phyloP scores from a whole-genome alignment of 2,113 vertebrate species.

The Daboia siamensis region DNA sequence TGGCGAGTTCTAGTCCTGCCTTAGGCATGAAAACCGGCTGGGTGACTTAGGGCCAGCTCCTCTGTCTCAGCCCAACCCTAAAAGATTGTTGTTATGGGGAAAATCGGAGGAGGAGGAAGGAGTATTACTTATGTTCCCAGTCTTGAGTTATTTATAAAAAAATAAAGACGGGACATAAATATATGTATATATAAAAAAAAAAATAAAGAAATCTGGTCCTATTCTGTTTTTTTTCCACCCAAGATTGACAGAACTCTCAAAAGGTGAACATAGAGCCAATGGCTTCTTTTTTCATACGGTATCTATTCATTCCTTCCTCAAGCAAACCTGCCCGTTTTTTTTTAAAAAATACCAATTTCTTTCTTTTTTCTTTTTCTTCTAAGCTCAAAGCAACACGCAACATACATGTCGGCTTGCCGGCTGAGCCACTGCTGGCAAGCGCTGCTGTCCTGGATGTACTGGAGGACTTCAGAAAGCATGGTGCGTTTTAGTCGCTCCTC shows the following conservation, averaged over 20 bases:
- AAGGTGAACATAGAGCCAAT: neutral
- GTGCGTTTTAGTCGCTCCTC: slow-evolving; percentile 91
- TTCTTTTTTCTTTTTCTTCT: neutral
- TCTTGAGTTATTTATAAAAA: neutral
- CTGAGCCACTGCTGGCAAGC: slow-evolving; percentile 98
- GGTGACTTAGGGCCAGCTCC: neutral
- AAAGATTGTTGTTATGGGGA: neutral
- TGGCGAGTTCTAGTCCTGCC: neutral
- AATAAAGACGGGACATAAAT: neutral
- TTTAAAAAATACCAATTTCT: neutral
- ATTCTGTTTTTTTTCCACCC: too few species aligned
- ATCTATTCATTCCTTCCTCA: neutral
- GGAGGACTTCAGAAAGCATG: slow-evolving; percentile 91
- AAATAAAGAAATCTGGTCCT: neutral
- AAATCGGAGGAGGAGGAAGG: neutral
- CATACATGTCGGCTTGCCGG: slow-evolving; percentile 92
- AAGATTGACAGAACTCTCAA: neutral
- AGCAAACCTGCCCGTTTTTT: neutral
- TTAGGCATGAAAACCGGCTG: neutral
- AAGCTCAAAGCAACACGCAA: slow-evolving; percentile 8
- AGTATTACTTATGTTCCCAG: neutral
- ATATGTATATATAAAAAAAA: neutral
- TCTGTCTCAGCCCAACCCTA: neutral
- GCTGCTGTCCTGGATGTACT: slow-evolving; percentile 93
- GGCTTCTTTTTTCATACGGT: neutral